phyloP scores from a whole-genome alignment of 2,797 vertebrate species.

The Eutrigla gurnardus region DNA sequence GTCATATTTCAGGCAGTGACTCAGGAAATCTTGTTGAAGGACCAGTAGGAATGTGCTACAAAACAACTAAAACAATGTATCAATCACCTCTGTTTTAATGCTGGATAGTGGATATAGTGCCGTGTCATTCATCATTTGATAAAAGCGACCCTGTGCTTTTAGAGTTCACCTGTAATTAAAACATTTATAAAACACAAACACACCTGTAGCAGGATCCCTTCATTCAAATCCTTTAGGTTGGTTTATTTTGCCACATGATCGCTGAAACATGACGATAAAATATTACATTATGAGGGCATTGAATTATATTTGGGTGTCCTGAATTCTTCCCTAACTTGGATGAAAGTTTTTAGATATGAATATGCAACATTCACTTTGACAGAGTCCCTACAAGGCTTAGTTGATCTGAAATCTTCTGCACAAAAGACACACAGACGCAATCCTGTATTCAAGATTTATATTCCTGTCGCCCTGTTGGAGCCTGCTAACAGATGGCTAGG shows the following conservation, averaged over 20 bases:
- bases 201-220: neutral
- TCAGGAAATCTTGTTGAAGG: neutral
- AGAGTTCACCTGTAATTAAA: neutral
- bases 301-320: neutral
- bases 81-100: neutral
- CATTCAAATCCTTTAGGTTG: neutral
- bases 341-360: neutral
- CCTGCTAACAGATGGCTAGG: neutral
- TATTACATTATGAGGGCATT: neutral
- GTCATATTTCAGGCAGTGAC: neutral
- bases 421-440: neutral
- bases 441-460: neutral
- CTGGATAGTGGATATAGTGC: neutral
- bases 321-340: neutral
- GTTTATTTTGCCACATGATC: neutral
- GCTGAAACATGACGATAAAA: neutral
- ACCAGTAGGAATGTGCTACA: neutral
- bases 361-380: neutral
- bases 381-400: neutral
- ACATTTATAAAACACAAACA: neutral
- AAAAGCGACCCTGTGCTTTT: neutral
- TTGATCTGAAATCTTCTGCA: neutral
- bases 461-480: neutral
- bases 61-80: neutral
- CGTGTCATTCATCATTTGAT: neutral